These are phyloP conservation scores for Eolophus roseicapilla DNA, from an alignment of 2,113 vertebrate genomes.

Conservation along the genomic window DNA sequence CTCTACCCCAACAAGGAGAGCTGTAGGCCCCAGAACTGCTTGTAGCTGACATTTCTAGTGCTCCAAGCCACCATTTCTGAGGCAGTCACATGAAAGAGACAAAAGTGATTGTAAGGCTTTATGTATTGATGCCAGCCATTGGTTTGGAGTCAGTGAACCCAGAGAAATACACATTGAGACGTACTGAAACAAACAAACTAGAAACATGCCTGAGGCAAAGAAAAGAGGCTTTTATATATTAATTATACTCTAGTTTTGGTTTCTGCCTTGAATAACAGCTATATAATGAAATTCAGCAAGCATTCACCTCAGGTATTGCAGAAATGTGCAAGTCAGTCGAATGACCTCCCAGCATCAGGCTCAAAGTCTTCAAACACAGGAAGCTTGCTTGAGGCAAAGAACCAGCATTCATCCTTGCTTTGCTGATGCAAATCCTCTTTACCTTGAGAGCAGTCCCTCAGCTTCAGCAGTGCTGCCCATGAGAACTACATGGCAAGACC, in stretches of 20 bases:
- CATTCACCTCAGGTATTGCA: slow-evolving; percentile 2
- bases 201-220: slow-evolving; percentile 49
- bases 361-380: background rate
- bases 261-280: slow-evolving; percentile 40
- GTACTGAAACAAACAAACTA: slow-evolving; percentile 55
- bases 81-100: background rate
- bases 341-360: slow-evolving; percentile 22
- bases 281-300: slow-evolving; percentile 22
- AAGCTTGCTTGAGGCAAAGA: slow-evolving; percentile 18
- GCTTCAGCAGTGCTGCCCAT: rapidly evolving
- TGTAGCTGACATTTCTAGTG: background rate
- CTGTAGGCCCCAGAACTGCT: background rate
- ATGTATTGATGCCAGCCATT: slow-evolving; percentile 35
- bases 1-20: background rate
- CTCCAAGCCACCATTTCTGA: slow-evolving; percentile 27
- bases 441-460: background rate
- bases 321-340: background rate
- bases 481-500: rapidly evolving
- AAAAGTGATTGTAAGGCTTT: background rate
- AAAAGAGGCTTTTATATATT: slow-evolving; percentile 44
- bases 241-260: slow-evolving; percentile 12
- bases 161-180: slow-evolving; percentile 49
- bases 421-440: slow-evolving; percentile 26
- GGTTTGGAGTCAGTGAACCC: slow-evolving; percentile 46
- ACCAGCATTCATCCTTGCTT: background rate